phyloP scores from a whole-genome alignment of 2,113 vertebrate species.

The Spilogale gracilis region DNA sequence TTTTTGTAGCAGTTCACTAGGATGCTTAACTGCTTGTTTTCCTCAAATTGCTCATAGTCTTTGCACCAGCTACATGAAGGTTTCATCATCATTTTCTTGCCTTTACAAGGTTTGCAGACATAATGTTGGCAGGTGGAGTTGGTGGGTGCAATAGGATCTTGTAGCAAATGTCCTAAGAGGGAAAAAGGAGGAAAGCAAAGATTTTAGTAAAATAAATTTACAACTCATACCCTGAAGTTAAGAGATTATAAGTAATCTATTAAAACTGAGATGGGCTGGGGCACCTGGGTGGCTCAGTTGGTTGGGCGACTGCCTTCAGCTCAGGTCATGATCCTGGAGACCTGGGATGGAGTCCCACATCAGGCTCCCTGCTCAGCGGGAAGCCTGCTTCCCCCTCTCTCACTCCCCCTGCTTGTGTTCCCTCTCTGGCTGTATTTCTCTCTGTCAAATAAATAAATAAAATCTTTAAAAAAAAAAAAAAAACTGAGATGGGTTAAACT shows the following conservation, averaged over 20 bases:
- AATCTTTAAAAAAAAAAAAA: neutral
- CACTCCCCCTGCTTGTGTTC: no score
- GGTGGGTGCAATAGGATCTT: slow-evolving; percentile 95
- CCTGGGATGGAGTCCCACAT: no score
- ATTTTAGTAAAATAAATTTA: slow-evolving; percentile 75
- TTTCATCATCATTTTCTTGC: slow-evolving; percentile 97
- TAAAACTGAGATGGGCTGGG: slow-evolving; percentile 13
- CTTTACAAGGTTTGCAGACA: slow-evolving; percentile 96
- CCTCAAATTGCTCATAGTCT: slow-evolving; percentile 96
- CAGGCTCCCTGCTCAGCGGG: no score
- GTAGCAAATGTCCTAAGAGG: slow-evolving; percentile 94
- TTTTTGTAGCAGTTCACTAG: slow-evolving; percentile 97
- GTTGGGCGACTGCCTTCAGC: no score
- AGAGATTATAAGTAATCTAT: slow-evolving; percentile 55
- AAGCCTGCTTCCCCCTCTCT: no score
- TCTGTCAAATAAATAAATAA: no score
- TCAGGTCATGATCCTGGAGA: no score
- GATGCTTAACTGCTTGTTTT: slow-evolving; percentile 96
- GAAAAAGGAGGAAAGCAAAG: slow-evolving; percentile 70
- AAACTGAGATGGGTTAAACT: slow-evolving; percentile 60
- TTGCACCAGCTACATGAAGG: slow-evolving; percentile 97
- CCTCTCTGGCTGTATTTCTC: no score
- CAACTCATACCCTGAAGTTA: slow-evolving; percentile 28
- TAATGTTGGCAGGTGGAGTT: slow-evolving; percentile 97
- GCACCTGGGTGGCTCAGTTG: no score